Evolutionary conservation across 1,140 invertebrate genomes (phyloP).

Genomic region (Macrobrachium nipponense): DNA sequence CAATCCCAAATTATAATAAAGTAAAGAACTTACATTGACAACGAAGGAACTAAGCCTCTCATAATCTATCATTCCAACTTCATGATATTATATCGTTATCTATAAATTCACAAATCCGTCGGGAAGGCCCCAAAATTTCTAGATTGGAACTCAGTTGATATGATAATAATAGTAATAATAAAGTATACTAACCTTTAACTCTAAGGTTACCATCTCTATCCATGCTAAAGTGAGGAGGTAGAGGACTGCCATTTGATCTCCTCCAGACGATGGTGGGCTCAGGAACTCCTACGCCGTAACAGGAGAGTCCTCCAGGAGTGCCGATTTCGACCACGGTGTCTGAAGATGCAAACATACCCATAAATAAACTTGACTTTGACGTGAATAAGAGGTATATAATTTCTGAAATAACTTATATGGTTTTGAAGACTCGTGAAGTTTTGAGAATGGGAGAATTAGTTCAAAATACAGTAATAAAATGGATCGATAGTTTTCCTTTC

Average conservation of each 20-base stretch:
- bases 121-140: no score
- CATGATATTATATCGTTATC: no score
- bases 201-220: slow-evolving; percentile 48
- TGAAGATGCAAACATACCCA: not conserved
- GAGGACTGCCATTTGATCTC: slow-evolving; percentile 61
- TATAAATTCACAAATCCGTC: no score
- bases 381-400: not conserved
- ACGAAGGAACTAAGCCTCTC: no score
- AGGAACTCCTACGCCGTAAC: slow-evolving; percentile 69
- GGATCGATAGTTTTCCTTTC: no score
- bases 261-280: slow-evolving; percentile 70
- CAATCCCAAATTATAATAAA: no score
- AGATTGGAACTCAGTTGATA: not conserved
- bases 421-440: no score
- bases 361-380: not conserved
- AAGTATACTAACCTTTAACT: slow-evolving; percentile 29
- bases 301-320: slow-evolving; percentile 64
- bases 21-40: no score
- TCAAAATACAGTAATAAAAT: no score
- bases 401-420: no score
- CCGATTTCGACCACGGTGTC: slow-evolving; percentile 62
- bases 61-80: no score
- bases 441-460: no score
- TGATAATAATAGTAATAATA: not conserved
- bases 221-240: slow-evolving; percentile 27